These are phyloP conservation scores for Rotaria macrura DNA, from an alignment of 2,888 invertebrate species.

Conservation along the genomic window DNA sequence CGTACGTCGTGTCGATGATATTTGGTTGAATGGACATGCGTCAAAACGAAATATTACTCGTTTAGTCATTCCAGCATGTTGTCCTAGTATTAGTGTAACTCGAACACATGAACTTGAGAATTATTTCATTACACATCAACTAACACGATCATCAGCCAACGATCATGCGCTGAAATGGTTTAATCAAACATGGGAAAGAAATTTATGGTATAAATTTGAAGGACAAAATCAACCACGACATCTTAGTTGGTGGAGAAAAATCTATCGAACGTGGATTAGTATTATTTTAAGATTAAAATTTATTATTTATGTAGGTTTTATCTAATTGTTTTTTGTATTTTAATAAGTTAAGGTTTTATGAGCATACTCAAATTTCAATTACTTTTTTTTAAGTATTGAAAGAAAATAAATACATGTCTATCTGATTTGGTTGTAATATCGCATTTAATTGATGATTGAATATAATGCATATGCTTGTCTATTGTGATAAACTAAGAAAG, in stretches of 20 bases:
- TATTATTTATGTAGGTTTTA: background rate
- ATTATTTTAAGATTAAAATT: background rate
- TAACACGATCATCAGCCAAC: background rate
- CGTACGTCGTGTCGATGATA: background rate
- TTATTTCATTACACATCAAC: background rate
- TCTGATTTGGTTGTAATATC: no score
- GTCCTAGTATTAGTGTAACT: background rate
- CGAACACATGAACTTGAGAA: background rate
- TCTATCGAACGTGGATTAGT: background rate
- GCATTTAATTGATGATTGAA: no score
- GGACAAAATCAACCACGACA: background rate
- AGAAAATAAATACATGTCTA: no score
- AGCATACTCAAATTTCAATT: background rate
- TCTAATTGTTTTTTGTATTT: background rate
- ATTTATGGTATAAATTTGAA: background rate
- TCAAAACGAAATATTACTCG: no score
- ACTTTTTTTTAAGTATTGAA: background rate
- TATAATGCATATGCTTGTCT: no score
- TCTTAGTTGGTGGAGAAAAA: background rate
- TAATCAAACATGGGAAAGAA: background rate
- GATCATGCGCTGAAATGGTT: background rate
- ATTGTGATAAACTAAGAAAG: no score
- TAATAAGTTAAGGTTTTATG: background rate
- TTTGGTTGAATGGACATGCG: no score
- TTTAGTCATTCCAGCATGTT: background rate